Evolutionary conservation across 2,888 invertebrate genomes (phyloP).

Genomic region (Fragum fragum): DNA sequence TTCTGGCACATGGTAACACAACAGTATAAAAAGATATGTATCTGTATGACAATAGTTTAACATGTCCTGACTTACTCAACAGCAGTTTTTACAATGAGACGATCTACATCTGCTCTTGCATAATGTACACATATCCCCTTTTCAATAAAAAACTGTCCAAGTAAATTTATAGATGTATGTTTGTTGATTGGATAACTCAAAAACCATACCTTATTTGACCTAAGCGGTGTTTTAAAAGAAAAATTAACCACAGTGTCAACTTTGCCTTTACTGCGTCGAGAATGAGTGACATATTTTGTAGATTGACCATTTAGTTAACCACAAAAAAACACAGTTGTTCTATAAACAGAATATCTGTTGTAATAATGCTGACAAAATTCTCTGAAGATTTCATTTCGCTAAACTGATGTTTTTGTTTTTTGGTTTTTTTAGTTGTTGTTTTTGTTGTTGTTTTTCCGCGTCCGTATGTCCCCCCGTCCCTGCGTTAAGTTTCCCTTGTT

Average conservation of each 20-base stretch:
- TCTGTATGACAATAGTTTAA: constrained; percentile 66
- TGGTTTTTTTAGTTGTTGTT: no score
- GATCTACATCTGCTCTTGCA: constrained; percentile 68
- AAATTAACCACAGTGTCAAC: constrained; percentile 38
- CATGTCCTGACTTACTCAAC: constrained; percentile 37
- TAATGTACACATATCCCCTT: constrained; percentile 42
- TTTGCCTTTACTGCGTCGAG: constrained; percentile 46
- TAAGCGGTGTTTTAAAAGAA: constrained; percentile 45
- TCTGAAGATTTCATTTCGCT: constrained; percentile 27
- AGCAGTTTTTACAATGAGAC: constrained; percentile 66
- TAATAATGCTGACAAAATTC: constrained; percentile 47
- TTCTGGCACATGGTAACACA: constrained; percentile 57
- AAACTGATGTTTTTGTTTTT: no score
- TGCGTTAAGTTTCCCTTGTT: no score
- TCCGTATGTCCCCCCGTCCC: no score
- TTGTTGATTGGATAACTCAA: not conserved
- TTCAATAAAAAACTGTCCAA: constrained; percentile 45
- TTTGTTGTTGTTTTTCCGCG: no score
- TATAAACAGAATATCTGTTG: constrained; percentile 35
- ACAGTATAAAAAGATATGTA: constrained; percentile 70
- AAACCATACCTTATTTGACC: constrained; percentile 42
- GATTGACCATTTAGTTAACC: constrained; percentile 63
- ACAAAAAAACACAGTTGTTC: constrained; percentile 67
- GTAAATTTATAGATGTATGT: not conserved
- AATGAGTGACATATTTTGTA: constrained; percentile 58